A percentile compares a stretch with the other conserved stretches of the same genome.
These are phyloP conservation scores for Iselma pallidipennis DNA, from an alignment of 2,888 invertebrate genomes.

Conservation along the genomic window DNA sequence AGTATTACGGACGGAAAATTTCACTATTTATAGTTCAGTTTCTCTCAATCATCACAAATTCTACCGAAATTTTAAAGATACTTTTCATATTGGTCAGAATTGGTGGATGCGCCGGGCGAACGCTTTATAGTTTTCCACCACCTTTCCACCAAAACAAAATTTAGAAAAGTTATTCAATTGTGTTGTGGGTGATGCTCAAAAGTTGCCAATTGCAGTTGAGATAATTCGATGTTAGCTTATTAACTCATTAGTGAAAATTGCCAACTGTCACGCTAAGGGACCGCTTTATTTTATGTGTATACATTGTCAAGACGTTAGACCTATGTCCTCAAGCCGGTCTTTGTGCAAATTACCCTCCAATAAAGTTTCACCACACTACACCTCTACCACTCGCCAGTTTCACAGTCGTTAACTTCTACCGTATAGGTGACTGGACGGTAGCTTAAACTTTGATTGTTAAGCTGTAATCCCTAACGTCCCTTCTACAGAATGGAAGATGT, in stretches of 20 bases:
- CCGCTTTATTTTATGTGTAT: not conserved
- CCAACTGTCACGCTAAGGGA: not conserved
- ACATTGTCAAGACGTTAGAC: not conserved
- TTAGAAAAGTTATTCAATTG: too few relatives aligned
- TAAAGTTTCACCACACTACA: not conserved
- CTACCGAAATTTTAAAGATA: too few relatives aligned
- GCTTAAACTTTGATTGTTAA: constrained; percentile 26
- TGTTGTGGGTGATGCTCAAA: too few relatives aligned
- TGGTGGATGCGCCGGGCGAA: not conserved
- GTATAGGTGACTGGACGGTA: constrained; percentile 12
- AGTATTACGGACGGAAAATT: too few relatives aligned
- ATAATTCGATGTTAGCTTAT: too few relatives aligned
- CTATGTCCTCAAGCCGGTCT: not conserved
- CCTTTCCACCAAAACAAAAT: too few relatives aligned
- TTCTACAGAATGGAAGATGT: constrained; percentile 16
- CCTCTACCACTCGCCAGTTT: constrained; percentile 4
- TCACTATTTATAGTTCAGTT: too few relatives aligned
- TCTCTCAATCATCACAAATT: too few relatives aligned
- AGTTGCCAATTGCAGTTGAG: too few relatives aligned
- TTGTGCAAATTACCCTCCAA: not conserved
- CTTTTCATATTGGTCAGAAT: too few relatives aligned
- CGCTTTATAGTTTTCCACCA: too few relatives aligned
- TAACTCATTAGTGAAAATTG: not conserved
- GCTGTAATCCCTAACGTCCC: constrained; percentile 21
- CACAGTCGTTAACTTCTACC: constrained; percentile 24